Conservation (phyloP, 2,113 vertebrate species). For the Tretioscincus oriximinensis region DNA sequence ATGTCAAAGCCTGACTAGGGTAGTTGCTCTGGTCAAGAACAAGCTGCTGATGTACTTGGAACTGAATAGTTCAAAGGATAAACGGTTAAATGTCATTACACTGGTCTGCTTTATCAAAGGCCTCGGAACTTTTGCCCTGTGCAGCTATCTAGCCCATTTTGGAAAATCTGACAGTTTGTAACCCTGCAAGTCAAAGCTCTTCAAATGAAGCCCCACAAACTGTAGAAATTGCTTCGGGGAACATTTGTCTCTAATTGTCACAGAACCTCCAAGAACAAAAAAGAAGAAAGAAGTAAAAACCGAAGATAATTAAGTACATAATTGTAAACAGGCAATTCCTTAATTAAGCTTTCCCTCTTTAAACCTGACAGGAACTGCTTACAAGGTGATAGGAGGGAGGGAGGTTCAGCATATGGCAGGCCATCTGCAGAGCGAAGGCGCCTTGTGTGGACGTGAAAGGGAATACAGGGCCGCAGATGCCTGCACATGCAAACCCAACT, state of each 20-base stretch:
- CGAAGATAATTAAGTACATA: conserved; percentile 72
- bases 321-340: conserved; percentile 72
- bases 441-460: not conserved
- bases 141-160: not conserved
- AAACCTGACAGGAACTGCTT: conserved; percentile 75
- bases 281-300: conserved; percentile 66
- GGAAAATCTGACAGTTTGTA: not conserved
- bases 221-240: conserved; percentile 15
- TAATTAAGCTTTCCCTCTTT: conserved; percentile 78
- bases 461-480: not conserved
- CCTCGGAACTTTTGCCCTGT: too few species aligned
- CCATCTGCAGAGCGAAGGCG: conserved; percentile 65
- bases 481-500: not conserved
- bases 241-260: conserved; percentile 44
- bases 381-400: conserved; percentile 67
- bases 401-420: conserved; percentile 70
- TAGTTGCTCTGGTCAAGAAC: too few species aligned
- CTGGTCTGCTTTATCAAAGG: too few species aligned
- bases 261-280: conserved; percentile 57
- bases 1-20: too few species aligned
- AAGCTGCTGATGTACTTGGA: too few species aligned
- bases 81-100: too few species aligned
- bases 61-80: too few species aligned
- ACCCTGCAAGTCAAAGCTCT: not conserved
- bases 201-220: not conserved